phyloP scores from a whole-genome alignment of 1,140 invertebrate genomes.

The Parasteatoda tepidariorum region DNA sequence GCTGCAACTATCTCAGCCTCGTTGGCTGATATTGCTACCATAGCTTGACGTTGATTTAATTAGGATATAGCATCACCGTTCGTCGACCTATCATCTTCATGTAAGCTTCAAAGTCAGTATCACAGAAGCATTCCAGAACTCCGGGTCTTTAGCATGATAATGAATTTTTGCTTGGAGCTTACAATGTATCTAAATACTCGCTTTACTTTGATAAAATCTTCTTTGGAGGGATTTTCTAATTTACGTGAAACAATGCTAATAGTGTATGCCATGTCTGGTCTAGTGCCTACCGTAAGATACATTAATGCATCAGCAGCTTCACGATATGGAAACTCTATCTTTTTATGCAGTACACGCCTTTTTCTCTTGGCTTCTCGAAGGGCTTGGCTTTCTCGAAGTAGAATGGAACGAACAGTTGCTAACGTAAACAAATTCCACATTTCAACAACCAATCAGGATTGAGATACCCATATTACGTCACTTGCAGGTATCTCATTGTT shows the following conservation, averaged over 20 bases:
- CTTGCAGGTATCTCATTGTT: too few relatives aligned
- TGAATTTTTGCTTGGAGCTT: conserved; percentile 66
- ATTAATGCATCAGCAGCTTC: conserved; percentile 65
- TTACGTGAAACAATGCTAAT: conserved; percentile 63
- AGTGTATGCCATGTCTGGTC: conserved; percentile 70
- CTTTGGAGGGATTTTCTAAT: conserved; percentile 19
- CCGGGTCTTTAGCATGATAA: conserved; percentile 20
- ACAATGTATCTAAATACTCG: conserved; percentile 70
- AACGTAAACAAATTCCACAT: too few relatives aligned
- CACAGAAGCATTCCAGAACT: conserved; percentile 65
- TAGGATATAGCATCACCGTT: conserved; percentile 27
- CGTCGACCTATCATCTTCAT: conserved; percentile 51
- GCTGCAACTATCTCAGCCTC: conserved; percentile 47
- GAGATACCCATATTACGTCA: too few relatives aligned
- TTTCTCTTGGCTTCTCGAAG: too few relatives aligned
- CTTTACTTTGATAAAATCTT: conserved; percentile 69
- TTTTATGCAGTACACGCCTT: conserved; percentile 16
- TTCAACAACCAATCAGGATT: too few relatives aligned
- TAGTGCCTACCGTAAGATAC: conserved; percentile 68
- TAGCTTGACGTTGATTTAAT: conserved; percentile 18
- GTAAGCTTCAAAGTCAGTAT: conserved; percentile 68
- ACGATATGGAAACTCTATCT: conserved; percentile 56
- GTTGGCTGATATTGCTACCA: conserved; percentile 37
- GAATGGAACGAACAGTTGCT: too few relatives aligned
- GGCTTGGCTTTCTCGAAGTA: too few relatives aligned